Base-by-base conservation (phyloP, 2,113 vertebrate species). In the Craseonycteris thonglongyai region DNA sequence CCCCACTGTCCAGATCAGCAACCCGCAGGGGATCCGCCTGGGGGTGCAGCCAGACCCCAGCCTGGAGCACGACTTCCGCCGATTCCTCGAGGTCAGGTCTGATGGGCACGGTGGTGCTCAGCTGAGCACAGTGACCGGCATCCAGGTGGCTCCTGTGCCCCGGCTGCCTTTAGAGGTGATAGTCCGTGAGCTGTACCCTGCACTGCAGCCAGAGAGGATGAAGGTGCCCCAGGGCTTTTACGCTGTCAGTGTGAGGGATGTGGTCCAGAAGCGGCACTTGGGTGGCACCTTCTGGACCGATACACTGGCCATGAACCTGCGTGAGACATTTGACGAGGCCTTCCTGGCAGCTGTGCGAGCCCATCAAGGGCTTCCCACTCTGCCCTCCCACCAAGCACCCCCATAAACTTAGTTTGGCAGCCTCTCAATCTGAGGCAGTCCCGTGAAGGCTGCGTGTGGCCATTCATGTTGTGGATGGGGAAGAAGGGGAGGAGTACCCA, bases 141-240 rank as follows among this genome's bases (percentile, higher is more conserved):
- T 63, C 13, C 14, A 18, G 66, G 35, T 97, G 40, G 35, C 24
- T 12, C 47, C 83, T 0, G n/a, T 97, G 76, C 98, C 97, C 1
- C 78, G 3, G 22, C 95, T 98, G 63, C 97, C 98, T 42, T 92
- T 96, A 0, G 56, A 98, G 6, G 81, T 96, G 40, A 68, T 98
- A 1, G 1, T 92, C 47, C 82, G 5, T 0, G 78, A 38, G 33
- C 82, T 98, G 30, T 92, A 85, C 38, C 98, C 97, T 0, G 3
- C 7, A 0, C 0, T 3, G 0, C 8, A 5, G 56, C 35, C 45
- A 0, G 13, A 33, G 16, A 94, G 98, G 58, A 28, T 98, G 65
- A 88, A 82, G 74, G 95, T 90, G 35, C 98, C 98, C 5, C 33
- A 96, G 56, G 96, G 86, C 6, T 86, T 98, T 30, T n/a, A 6